Evolutionary conservation across 2,888 invertebrate genomes (phyloP), one percentile per base, ranked within the genome.

Genomic region (Magallana nippona): DNA sequence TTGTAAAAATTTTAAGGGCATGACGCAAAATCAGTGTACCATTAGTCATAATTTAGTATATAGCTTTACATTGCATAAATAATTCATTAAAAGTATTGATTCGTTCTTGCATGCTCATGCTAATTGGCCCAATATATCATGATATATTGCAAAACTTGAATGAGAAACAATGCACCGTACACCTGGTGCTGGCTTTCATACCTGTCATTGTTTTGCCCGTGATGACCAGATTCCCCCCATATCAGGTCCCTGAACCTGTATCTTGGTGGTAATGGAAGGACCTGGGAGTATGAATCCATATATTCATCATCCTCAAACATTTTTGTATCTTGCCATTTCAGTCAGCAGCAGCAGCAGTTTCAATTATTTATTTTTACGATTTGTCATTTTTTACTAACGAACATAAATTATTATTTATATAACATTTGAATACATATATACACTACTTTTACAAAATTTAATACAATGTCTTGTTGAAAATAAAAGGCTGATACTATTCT

Each of bases 191-290:
- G 44, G 8, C 44, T 15, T 55, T 58, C 88, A 95, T 94, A 97
- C 97, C 97, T 96, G 95, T 97, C 96, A 91, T 96, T 96, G 32
- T 27, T 71, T 71, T 71, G 71, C 92, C 97, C 97, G 92, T 96
- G 96, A 94, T 96, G 96, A 19, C 96, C 96, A 93, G 96, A 96
- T 94, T 97, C 97, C 78, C 97, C 97, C 91, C 96, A 95, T 91
- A 97, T 96, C 89, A 97, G 95, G 94, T 97, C 97, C 87, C 97
- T 95, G 91, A 97, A 96, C 82, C 97, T 95, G 95, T 97, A 97
- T 88, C 97, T 95, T 78, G 96, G 96, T 78, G 96, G 96, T 84
- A 96, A 84, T 13, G 92, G 92, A 10, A 92, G 91, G 10, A 92
- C 92, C 79, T 89, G 89, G 10, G 89, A 87, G 82, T 88, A 89